Percentiles rank a stretch among this genome's conserved stretches.
Conservation (phyloP, 2,797 vertebrate species). For the Dipus sagitta region DNA sequence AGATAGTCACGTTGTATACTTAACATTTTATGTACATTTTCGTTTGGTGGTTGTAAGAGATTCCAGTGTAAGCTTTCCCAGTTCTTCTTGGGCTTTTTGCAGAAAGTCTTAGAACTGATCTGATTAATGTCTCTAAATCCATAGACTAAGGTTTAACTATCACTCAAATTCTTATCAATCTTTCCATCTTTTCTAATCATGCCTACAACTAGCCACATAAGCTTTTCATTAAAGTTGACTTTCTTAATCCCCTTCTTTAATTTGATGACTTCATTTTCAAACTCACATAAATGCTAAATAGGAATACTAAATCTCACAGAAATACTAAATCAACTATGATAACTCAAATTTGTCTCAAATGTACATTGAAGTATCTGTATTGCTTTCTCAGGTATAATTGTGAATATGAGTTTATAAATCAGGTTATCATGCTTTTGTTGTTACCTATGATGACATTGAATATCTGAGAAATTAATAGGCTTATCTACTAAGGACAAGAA, state of each 20-base stretch:
- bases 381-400: not conserved
- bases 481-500: constrained; percentile 13
- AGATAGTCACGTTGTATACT: not conserved
- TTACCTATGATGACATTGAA: not conserved
- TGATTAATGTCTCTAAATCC: not conserved
- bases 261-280: not conserved
- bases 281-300: not conserved
- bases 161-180: not conserved
- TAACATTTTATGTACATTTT: not conserved
- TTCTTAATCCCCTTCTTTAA: not conserved
- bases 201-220: not conserved
- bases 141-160: not conserved
- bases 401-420: not conserved
- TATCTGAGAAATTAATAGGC: not conserved
- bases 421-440: not conserved
- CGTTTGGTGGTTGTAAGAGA: not conserved
- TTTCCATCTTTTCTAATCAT: not conserved
- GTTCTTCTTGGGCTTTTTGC: not conserved
- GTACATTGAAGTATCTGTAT: not conserved
- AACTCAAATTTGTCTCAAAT: constrained; percentile 42
- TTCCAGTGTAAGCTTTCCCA: not conserved
- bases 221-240: not conserved
- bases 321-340: not conserved
- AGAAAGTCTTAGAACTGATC: not conserved
- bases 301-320: not conserved